These are phyloP conservation scores for Potamarius usumacintae DNA, from an alignment of 2,113 vertebrate species.

Conservation along the genomic window DNA sequence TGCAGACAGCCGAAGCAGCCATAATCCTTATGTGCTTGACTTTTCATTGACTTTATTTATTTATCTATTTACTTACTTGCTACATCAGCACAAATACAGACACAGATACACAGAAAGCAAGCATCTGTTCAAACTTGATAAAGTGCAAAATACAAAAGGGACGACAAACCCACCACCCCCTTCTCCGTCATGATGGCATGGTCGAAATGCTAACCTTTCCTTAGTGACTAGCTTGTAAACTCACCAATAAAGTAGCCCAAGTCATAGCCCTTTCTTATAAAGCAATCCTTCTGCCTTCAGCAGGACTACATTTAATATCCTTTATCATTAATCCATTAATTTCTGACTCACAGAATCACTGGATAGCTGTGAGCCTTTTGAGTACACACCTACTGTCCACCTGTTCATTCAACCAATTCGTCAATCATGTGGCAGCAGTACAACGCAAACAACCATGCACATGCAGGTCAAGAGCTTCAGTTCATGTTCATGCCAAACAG, in stretches of 20 bases:
- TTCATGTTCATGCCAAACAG: not conserved
- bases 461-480: not conserved
- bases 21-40: not conserved
- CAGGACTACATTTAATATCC: not conserved
- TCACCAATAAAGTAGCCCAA: not conserved
- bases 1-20: not conserved
- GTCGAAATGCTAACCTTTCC: not conserved
- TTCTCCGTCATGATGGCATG: not conserved
- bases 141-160: not conserved
- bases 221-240: not conserved
- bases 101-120: not conserved
- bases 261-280: not conserved
- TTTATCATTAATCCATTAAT: not conserved
- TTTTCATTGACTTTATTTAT: not conserved
- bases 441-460: not conserved
- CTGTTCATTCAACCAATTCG: not conserved
- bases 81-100: not conserved
- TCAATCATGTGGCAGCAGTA: not conserved
- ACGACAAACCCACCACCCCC: not conserved
- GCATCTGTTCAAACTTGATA: conserved; percentile 15
- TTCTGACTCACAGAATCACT: not conserved
- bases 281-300: not conserved
- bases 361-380: not conserved
- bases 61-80: not conserved
- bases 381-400: not conserved